Evolutionary conservation across 2,888 invertebrate species (phyloP).

Genomic region (Drosophila maculinotata): DNA sequence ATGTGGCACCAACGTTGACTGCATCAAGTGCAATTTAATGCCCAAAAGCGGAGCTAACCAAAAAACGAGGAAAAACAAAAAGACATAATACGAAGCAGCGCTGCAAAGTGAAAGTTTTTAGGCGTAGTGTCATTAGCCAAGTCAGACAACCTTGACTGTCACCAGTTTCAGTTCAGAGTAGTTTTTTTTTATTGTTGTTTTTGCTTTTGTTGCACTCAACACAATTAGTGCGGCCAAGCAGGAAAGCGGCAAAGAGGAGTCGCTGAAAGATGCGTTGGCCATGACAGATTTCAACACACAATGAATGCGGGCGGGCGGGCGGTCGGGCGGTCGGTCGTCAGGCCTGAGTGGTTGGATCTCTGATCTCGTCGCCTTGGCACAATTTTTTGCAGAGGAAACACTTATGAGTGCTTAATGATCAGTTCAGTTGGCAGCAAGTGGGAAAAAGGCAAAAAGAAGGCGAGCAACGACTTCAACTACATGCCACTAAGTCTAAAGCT

Average conservation of each 20-base stretch:
- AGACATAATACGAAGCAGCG: conserved; percentile 36
- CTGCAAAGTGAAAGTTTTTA: conserved; percentile 72
- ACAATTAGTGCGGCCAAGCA: conserved; percentile 42
- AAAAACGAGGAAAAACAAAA: conserved; percentile 22
- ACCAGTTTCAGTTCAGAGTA: conserved; percentile 22
- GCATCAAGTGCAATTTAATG: conserved; percentile 71
- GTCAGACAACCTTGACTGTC: conserved; percentile 73
- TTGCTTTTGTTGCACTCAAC: conserved; percentile 9
- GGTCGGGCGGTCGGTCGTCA: conserved; percentile 27
- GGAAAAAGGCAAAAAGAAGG: background rate
- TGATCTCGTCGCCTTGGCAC: conserved; percentile 47
- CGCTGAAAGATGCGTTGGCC: conserved; percentile 31
- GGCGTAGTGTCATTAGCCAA: conserved; percentile 48
- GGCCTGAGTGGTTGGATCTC: conserved; percentile 38
- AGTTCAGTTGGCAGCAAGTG: too few species aligned
- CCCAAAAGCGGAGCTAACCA: conserved; percentile 64
- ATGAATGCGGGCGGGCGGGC: too few species aligned
- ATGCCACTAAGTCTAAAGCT: conserved; percentile 55
- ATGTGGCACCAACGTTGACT: conserved; percentile 50
- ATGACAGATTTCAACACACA: conserved; percentile 26
- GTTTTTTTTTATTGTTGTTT: conserved; percentile 18
- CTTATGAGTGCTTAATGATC: conserved; percentile 46
- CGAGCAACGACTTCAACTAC: conserved; percentile 5
- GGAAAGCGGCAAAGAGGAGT: conserved; percentile 17
- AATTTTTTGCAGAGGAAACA: conserved; percentile 44